Evolutionary conservation across 2,113 vertebrate species (phyloP), one percentile per base, ranked within the genome.

Genomic region (Grammomys dolichurus): DNA sequence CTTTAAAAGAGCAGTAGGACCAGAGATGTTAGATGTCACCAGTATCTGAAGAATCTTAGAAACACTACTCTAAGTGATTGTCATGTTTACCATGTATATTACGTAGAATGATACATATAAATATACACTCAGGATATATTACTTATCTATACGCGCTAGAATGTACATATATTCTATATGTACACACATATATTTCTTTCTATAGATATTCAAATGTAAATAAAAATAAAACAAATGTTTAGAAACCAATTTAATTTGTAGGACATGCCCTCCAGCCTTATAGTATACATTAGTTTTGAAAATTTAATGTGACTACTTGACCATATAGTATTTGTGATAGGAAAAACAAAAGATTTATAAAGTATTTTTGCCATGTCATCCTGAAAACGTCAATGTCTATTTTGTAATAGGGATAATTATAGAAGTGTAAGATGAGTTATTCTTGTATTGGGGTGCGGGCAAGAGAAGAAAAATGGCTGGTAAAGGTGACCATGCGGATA

Each of bases 251-350:
- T 87, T 72, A 95, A 93, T 69, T 87, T 70, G 13, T 3, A 86
- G 65, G 72, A 93, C 33, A 92, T 69, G 13, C 81, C 36, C 58
- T 85, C 36, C 54, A 8, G 86, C 19, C 11, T 12, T 58, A 19
- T 7, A 65, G 54, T 90, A 70, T 93, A 4, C 5, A 91, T 65
- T 86, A 40, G 70, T 96, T 89, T 31, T 56, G 77, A 94, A 96
- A 84, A 40, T 48, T 46, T 1, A 46, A 26, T 16, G 40, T 91
- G 80, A 82, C 69, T 73, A 12, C 93, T 92, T 76, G 24, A 65
- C 1, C 16, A 67, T 7, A 60, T 11, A 69, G 16, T 85, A 67
- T 94, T 95, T 80, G 20, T 82, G 54, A 95, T 0, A 28, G 46
- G 36, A 85, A 86, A 95, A 72, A 26, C 31, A 77, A 92, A 76